Percentiles rank a stretch among this genome's conserved stretches.
These are phyloP conservation scores for Isurus oxyrinchus DNA, from an alignment of 2,113 vertebrate species.

Conservation along the genomic window DNA sequence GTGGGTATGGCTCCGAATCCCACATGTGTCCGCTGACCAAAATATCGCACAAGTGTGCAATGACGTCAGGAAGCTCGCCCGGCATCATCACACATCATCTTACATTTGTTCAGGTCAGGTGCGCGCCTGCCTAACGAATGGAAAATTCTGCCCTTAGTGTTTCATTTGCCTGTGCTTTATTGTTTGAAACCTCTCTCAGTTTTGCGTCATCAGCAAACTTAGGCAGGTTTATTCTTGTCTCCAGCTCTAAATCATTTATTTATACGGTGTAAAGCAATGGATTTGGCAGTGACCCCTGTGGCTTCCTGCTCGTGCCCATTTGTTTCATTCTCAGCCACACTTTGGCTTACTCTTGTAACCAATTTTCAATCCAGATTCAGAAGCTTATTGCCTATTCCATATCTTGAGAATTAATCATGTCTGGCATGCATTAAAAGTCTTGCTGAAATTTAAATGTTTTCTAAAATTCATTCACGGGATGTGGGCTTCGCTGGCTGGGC, in stretches of 20 bases:
- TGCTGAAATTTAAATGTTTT: neutral
- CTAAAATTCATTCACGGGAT: too few species aligned
- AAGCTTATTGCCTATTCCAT: neutral
- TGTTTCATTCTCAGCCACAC: neutral
- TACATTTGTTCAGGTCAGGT: too few species aligned
- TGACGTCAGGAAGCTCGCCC: too few species aligned
- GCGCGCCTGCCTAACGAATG: too few species aligned
- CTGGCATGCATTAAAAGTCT: neutral
- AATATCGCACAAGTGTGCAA: too few species aligned
- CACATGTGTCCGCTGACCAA: too few species aligned
- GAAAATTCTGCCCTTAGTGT: neutral
- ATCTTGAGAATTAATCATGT: neutral
- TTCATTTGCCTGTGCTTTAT: neutral
- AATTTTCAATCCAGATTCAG: neutral
- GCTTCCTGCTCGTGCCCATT: neutral
- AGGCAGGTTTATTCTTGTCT: neutral
- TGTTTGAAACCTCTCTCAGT: neutral
- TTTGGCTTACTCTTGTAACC: neutral
- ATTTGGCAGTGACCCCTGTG: neutral
- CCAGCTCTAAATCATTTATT: neutral
- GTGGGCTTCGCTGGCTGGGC: too few species aligned
- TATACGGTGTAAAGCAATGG: neutral
- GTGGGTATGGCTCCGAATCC: too few species aligned
- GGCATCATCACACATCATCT: too few species aligned
- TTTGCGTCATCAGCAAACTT: neutral